Evolutionary conservation across 2,797 vertebrate species (phyloP), one percentile per base, ranked within the genome.

Genomic region (Anguilla marmorata): DNA sequence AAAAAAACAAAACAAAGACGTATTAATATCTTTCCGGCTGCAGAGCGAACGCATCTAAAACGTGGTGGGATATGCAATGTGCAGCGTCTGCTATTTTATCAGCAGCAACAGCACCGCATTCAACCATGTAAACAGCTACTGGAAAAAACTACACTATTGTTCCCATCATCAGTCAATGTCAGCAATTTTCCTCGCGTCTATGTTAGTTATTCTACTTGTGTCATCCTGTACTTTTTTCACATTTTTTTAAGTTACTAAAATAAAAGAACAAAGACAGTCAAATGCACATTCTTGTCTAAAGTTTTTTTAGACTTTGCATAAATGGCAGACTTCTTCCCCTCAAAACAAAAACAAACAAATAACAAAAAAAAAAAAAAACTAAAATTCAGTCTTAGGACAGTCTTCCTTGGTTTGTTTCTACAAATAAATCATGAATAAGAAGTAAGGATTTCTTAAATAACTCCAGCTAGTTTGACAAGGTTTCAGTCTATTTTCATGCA

Each of bases 91-190:
- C 79, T n/a, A 50, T 82, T 82, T 82, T 82, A 82, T 11, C 6
- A 82, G 79, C 79, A 9, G 41, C 27, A 48, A 27, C 79, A 50
- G 79, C 79, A 24, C 41, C 24, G 19, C 21, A 48, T 33, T n/a
- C 41, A 80, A 37, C 16, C 41, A 82, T 48, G 79, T 82, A 50
- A 82, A 82, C 79, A 82, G 45, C 41, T 48, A 48, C 45, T 50
- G 79, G 7, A 50, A 45, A n/a, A 82, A 82, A 82, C 9, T 74
- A n/a, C 63, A 41, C 50, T 80, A 58, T 58, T 84, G 63, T 60
- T 83, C 50, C 37, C 52, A 45, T 86, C 87, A 88, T 63, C 84
- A 41, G 48, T 88, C 56, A 86, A 76, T 69, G 86, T 86, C 85
- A 82, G 30, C 56, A 66, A n/a, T 84, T 84, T 33, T 89, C 76